Conservation (phyloP, 53 echinoderm and acorn worm species). For the Apostichopus leukothele region DNA sequence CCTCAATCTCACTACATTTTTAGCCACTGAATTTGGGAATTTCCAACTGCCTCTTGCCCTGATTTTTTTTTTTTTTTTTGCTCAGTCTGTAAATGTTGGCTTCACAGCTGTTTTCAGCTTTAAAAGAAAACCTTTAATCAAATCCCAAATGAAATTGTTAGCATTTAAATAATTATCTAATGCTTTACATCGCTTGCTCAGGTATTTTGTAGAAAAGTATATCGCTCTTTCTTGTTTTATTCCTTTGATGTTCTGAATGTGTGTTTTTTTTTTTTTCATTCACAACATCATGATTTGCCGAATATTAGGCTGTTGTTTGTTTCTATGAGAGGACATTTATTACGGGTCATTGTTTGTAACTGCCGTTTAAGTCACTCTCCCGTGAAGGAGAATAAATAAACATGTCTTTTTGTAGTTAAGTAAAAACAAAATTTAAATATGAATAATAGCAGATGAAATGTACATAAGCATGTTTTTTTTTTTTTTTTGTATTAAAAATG, state of each 20-base stretch:
- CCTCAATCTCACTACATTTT: no score
- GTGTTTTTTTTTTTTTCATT: neutral
- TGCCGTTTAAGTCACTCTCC: constrained; percentile 20
- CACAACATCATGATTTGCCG: neutral
- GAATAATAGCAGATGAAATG: neutral
- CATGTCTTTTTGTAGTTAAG: constrained; percentile 32
- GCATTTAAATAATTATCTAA: neutral
- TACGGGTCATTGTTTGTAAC: constrained; percentile 42
- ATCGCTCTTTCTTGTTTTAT: neutral
- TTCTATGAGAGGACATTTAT: neutral
- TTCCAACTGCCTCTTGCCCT: no score
- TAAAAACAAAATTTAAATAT: neutral
- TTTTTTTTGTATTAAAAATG: neutral
- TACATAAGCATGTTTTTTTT: neutral
- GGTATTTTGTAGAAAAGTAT: constrained; percentile 8
- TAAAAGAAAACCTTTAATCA: neutral
- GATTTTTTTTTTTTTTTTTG: neutral
- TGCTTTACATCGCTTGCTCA: constrained; percentile 44
- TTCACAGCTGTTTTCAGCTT: no score
- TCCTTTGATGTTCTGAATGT: constrained; percentile 8
- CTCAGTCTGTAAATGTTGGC: neutral
- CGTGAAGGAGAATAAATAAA: constrained; percentile 18
- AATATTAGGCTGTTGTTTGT: neutral
- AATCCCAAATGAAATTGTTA: neutral
- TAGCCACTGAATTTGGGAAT: no score